Percentiles rank a stretch among this genome's conserved stretches.
Conservation (phyloP, 2,888 invertebrate species). For the Archips xylosteana region DNA sequence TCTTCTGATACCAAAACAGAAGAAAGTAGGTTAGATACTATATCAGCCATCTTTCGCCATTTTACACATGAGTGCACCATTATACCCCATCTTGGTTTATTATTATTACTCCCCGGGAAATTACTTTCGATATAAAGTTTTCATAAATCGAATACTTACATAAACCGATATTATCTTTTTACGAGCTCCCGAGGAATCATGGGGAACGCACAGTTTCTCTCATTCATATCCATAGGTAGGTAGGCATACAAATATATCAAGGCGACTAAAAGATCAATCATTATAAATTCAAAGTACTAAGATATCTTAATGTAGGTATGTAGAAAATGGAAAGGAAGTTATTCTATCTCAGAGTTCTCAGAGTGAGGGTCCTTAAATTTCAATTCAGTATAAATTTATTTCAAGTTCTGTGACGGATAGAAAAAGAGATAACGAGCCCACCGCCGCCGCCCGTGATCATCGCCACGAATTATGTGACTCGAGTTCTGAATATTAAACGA, state of each 20-base stretch:
- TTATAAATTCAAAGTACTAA: background rate
- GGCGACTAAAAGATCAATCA: background rate
- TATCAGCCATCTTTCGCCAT: constrained; percentile 15
- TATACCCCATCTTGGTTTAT: constrained; percentile 39
- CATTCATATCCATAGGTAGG: constrained; percentile 1
- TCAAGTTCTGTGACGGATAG: constrained; percentile 69
- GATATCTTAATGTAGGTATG: background rate
- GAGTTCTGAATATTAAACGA: constrained; percentile 74
- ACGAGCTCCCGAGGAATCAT: constrained; percentile 39
- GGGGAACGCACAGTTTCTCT: constrained; percentile 10
- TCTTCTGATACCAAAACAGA: background rate
- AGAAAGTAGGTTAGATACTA: constrained; percentile 3
- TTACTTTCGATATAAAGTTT: constrained; percentile 45
- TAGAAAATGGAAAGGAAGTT: background rate
- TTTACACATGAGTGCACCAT: constrained; percentile 37
- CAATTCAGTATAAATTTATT: constrained; percentile 65
- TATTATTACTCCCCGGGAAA: constrained; percentile 40
- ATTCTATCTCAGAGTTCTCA: constrained; percentile 54
- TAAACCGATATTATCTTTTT: constrained; percentile 48
- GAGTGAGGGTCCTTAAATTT: constrained; percentile 59
- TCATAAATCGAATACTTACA: constrained; percentile 47
- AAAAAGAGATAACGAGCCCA: constrained; percentile 73
- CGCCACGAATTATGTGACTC: constrained; percentile 74
- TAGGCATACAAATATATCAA: background rate
- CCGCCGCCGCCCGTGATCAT: constrained; percentile 71